phyloP scores from a whole-genome alignment of 2,888 invertebrate species.

The Nephrotoma guestfalica region DNA sequence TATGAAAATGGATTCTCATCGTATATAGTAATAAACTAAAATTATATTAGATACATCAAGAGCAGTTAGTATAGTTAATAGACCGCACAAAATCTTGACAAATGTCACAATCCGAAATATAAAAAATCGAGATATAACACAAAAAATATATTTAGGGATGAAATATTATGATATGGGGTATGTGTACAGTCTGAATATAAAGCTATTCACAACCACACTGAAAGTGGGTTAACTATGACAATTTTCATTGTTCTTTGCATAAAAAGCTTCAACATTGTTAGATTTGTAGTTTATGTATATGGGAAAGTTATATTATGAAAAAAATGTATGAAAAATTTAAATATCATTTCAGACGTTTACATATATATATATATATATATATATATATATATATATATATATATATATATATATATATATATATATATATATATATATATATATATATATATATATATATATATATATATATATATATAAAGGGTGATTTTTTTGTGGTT shows the following conservation, averaged over 20 bases:
- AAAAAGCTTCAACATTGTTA: not conserved
- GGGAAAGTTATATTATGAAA: not conserved
- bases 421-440: too few relatives aligned
- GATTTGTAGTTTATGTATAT: not conserved
- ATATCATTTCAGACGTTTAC: not conserved
- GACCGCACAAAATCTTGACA: not conserved
- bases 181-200: not conserved
- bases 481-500: too few relatives aligned
- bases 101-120: not conserved
- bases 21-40: not conserved
- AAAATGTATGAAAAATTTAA: not conserved
- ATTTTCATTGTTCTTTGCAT: not conserved
- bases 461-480: too few relatives aligned
- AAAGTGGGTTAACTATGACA: not conserved
- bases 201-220: not conserved
- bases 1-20: not conserved
- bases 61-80: not conserved
- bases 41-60: not conserved
- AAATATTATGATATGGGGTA: not conserved
- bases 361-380: too few relatives aligned
- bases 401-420: too few relatives aligned
- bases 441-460: too few relatives aligned
- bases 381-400: too few relatives aligned
- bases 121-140: not conserved
- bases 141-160: not conserved